Percentiles rank a stretch among this genome's conserved stretches.
phyloP scores from a whole-genome alignment of 1,140 invertebrate species.

The Ditylenchus dipsaci region DNA sequence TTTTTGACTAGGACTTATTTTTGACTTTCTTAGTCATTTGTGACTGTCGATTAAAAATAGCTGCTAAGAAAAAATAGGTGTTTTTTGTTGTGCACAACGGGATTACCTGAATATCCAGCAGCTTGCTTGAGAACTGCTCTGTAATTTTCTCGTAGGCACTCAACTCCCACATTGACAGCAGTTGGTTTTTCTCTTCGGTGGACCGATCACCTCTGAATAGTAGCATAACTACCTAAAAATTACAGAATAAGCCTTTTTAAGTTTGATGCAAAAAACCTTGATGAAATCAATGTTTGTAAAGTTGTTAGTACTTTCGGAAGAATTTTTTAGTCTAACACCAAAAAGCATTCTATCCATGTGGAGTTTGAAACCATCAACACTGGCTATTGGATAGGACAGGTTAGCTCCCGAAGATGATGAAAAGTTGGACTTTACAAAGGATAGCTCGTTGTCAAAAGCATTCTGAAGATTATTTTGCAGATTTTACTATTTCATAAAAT shows the following conservation, averaged over 20 bases:
- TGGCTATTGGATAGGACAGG: slow-evolving; percentile 45
- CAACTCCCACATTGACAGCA: slow-evolving; percentile 43
- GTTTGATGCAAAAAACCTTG: slow-evolving; percentile 7
- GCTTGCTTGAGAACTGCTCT: slow-evolving; percentile 36
- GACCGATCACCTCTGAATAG: slow-evolving; percentile 50
- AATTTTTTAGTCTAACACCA: slow-evolving; percentile 32
- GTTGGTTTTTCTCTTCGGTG: slow-evolving; percentile 13
- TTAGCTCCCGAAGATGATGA: slow-evolving; percentile 7
- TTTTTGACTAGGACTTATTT: too few species aligned
- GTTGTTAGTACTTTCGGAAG: background rate
- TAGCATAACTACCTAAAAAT: slow-evolving; percentile 34
- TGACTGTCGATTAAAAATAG: too few species aligned
- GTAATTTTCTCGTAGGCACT: slow-evolving; percentile 36
- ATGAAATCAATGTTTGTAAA: slow-evolving; percentile 5
- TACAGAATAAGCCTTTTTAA: slow-evolving; percentile 8
- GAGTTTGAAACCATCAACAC: slow-evolving; percentile 42
- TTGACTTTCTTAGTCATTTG: too few species aligned
- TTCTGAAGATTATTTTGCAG: background rate
- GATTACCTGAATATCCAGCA: slow-evolving; percentile 34
- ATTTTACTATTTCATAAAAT: too few species aligned
- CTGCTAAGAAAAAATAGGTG: too few species aligned
- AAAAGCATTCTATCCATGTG: slow-evolving; percentile 53
- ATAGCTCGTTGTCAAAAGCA: slow-evolving; percentile 11
- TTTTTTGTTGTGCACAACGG: background rate
- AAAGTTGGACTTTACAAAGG: background rate